Conservation (phyloP, 2,797 vertebrate species). For the Poeciliopsis gracilis region DNA sequence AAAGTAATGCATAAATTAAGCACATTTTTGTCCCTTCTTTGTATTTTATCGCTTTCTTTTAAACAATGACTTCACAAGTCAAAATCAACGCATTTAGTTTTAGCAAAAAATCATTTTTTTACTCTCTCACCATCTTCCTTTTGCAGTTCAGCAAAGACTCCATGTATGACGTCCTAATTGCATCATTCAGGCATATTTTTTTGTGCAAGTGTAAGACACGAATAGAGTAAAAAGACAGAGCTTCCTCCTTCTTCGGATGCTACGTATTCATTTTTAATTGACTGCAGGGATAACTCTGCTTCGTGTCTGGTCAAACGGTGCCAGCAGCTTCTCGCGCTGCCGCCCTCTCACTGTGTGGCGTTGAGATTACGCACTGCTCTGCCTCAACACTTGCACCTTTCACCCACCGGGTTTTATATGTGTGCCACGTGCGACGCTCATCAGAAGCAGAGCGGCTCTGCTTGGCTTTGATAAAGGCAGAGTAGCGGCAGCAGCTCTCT, state of each 20-base stretch:
- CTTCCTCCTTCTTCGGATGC: conserved; percentile 21
- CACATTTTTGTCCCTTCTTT: background rate
- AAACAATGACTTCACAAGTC: background rate
- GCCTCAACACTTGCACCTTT: conserved; percentile 41
- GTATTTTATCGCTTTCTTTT: background rate
- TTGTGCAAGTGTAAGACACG: conserved; percentile 6
- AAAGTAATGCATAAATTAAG: background rate
- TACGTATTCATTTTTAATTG: conserved; percentile 39
- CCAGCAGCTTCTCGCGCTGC: conserved; percentile 54
- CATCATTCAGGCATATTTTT: conserved; percentile 10
- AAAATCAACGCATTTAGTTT: background rate
- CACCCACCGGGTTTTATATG: conserved; percentile 12
- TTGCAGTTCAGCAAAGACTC: background rate
- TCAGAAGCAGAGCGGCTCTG: conserved; percentile 43
- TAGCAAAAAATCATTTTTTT: background rate
- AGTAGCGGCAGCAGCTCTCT: conserved; percentile 56
- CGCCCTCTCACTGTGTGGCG: conserved; percentile 54
- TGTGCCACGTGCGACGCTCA: conserved; percentile 34
- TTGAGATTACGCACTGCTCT: conserved; percentile 50
- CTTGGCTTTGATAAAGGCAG: conserved; percentile 57
- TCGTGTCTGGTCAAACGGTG: conserved; percentile 54
- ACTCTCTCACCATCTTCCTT: background rate
- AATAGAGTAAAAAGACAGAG: conserved; percentile 8
- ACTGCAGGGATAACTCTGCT: conserved; percentile 52
- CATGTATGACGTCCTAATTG: background rate